Conservation (phyloP, 2,113 vertebrate genomes). For the Malurus melanocephalus region DNA sequence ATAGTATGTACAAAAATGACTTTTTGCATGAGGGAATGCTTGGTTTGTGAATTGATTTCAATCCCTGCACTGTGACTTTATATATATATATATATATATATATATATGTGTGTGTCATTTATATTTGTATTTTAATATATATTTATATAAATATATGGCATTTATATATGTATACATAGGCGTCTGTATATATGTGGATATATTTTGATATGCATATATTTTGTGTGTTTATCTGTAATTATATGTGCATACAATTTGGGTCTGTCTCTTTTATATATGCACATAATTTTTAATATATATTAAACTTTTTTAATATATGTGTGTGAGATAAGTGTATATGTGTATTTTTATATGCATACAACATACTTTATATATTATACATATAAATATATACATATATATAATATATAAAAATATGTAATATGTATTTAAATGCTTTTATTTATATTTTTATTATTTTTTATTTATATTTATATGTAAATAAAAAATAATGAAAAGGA, state of each 20-base stretch:
- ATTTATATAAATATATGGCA: not conserved
- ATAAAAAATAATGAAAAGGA: not conserved
- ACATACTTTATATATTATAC: not conserved
- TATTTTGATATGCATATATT: not conserved
- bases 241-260: not conserved
- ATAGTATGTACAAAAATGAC: not conserved
- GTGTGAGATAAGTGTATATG: not conserved
- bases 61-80: not conserved
- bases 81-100: rapidly evolving
- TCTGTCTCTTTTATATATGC: not conserved
- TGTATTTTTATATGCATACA: not conserved
- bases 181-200: not conserved
- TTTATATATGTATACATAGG: not conserved
- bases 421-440: not conserved
- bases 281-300: not conserved
- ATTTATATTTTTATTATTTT: not conserved
- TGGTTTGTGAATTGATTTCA: not conserved
- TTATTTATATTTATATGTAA: too few species aligned
- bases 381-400: not conserved
- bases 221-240: not conserved
- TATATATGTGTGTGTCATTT: too few species aligned
- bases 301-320: not conserved
- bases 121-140: too few species aligned
- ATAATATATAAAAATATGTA: not conserved
- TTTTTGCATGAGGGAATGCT: not conserved